Evolutionary conservation across 2,888 invertebrate genomes (phyloP), one percentile per base, ranked within the genome.

Genomic region (Amphipyra berbera): DNA sequence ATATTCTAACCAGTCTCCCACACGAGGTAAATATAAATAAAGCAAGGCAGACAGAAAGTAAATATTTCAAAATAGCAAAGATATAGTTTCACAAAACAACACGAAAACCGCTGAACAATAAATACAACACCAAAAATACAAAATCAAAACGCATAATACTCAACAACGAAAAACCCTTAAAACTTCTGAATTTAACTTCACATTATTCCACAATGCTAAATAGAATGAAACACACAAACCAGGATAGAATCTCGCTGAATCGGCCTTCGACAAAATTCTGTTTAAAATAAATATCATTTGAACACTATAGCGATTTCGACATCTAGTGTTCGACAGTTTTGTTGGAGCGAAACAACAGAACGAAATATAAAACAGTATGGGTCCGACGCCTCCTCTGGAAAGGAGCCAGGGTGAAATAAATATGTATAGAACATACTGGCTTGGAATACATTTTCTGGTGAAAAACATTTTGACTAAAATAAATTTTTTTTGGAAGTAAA

Each of bases 381-480:
- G 13, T 42, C 45, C 70, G 61, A 78, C 74, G 76, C 81, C 73
- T 73, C 42, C 15, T 35, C 73, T 85, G 85, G 84, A 81, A 55
- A n/a, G 12, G 27, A 27, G 83, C 82, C 85, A 85, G 75, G 55
- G 64, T 68, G 7, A 70, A 78, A 84, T 82, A 78, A 78, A 84
- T 83, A 82, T 79, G 67, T 81, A 81, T 76, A 67, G 65, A 69
- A 74, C 70, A 75, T 68, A 66, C 66, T 71, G 62, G 10, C 37
- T 38, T 46, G 46, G 57, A 46, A 67, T 56, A 61, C 68, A 54
- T 60, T 53, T 59, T 38, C 58, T 42, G 30, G 21, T 50, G 48
- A 47, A 46, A 48, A 52, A 69, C 54, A 52, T 30, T 47, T 60
- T 38, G 9, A 38, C 49, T 40, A 15, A 44, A 58, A 42, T 30